phyloP scores from a whole-genome alignment of 2,888 invertebrate species.

The Nezara viridula region DNA sequence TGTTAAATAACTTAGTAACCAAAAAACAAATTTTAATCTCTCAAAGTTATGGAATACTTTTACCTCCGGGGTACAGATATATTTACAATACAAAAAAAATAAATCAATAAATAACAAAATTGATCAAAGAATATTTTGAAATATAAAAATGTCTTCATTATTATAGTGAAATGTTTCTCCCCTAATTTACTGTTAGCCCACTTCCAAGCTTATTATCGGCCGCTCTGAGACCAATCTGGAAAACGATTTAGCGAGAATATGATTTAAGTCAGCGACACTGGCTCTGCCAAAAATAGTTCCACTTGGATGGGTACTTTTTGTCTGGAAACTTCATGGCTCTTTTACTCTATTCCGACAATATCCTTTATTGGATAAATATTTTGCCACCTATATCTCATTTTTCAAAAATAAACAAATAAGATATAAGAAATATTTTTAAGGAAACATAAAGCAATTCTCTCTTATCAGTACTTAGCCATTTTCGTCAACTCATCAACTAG shows the following conservation, averaged over 20 bases:
- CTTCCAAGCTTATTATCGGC: not conserved
- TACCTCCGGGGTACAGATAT: too few species aligned
- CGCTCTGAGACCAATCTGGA: not conserved
- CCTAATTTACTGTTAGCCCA: not conserved
- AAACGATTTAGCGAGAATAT: not conserved
- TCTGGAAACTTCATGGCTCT: not conserved
- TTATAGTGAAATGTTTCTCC: not conserved
- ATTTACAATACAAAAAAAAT: too few species aligned
- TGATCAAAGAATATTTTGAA: not conserved
- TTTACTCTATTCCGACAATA: not conserved
- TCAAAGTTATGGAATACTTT: too few species aligned
- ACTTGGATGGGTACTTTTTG: not conserved
- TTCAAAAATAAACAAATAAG: not conserved
- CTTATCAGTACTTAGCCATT: too few species aligned
- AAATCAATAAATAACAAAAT: too few species aligned
- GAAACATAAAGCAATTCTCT: not conserved
- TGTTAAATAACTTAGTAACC: too few species aligned
- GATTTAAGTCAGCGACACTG: not conserved
- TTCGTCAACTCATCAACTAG: too few species aligned
- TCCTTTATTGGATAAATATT: not conserved
- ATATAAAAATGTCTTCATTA: not conserved
- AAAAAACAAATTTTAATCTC: too few species aligned
- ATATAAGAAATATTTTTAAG: not conserved
- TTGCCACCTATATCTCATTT: not conserved
- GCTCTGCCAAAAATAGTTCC: not conserved